Evolutionary conservation across 2,113 vertebrate species (phyloP).

Genomic region (Porphyrio hochstetteri): DNA sequence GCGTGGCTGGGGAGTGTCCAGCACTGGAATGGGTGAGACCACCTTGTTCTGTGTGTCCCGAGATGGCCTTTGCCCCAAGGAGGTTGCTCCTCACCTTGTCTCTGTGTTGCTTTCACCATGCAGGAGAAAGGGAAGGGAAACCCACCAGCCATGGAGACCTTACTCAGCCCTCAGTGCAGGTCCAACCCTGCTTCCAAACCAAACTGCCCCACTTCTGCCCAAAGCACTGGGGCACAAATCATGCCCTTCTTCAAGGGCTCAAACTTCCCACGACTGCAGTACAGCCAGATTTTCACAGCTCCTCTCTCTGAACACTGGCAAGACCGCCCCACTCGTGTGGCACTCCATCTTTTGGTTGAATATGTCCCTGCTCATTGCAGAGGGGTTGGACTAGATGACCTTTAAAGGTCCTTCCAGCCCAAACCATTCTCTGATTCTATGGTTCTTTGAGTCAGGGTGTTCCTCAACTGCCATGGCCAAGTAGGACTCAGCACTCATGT

Average conservation of each 20-base stretch:
- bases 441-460: neutral
- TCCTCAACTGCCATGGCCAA: neutral
- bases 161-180: neutral
- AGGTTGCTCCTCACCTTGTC: neutral
- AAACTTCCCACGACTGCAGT: neutral
- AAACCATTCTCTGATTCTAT: neutral
- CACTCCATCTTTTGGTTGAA: neutral
- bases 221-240: neutral
- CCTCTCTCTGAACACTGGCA: neutral
- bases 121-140: neutral
- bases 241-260: neutral
- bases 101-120: rapidly evolving
- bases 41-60: neutral
- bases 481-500: neutral
- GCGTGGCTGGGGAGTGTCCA: neutral
- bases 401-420: neutral
- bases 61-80: neutral
- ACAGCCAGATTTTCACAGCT: neutral
- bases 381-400: neutral
- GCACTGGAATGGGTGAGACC: neutral
- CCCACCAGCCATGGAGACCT: neutral
- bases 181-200: neutral
- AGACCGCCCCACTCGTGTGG: neutral
- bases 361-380: neutral
- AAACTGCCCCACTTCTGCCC: neutral